phyloP scores from a whole-genome alignment of 2,113 vertebrate genomes.

The Neolamprologus fasciatus region DNA sequence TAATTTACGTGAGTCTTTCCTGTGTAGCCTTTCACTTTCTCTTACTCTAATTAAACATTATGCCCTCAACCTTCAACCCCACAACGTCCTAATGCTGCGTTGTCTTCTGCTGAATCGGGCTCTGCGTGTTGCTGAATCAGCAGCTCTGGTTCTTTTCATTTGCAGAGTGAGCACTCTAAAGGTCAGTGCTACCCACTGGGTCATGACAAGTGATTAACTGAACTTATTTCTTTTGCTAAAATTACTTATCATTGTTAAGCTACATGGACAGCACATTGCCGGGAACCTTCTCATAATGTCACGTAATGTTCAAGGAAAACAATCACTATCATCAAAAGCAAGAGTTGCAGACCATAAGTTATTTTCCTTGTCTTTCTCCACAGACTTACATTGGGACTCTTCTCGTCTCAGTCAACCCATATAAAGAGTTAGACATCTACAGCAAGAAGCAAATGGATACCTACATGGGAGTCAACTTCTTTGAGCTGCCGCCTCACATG shows the following conservation, averaged over 20 bases:
- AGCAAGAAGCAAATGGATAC: slow-evolving; percentile 86
- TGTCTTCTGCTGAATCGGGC: slow-evolving; percentile 21
- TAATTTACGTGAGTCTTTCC: slow-evolving; percentile 83
- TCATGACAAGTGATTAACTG: slow-evolving; percentile 21
- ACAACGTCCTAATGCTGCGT: background rate
- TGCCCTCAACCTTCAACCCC: slow-evolving; percentile 4
- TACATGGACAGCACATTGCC: background rate
- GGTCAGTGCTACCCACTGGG: background rate
- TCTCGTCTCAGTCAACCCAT: slow-evolving; percentile 95
- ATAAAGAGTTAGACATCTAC: slow-evolving; percentile 88
- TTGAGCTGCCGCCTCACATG: slow-evolving; percentile 95
- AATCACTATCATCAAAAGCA: background rate
- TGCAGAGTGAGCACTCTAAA: slow-evolving; percentile 8
- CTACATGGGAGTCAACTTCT: slow-evolving; percentile 95
- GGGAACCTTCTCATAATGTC: background rate
- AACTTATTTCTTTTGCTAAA: slow-evolving; percentile 35
- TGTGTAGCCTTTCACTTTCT: background rate
- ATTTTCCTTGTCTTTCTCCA: slow-evolving; percentile 9
- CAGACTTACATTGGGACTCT: slow-evolving; percentile 95
- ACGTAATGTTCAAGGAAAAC: background rate
- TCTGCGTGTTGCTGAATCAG: slow-evolving; percentile 36
- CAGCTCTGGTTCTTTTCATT: slow-evolving; percentile 21
- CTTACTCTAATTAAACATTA: slow-evolving; percentile 8
- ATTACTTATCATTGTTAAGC: slow-evolving; percentile 7
- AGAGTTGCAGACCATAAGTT: background rate